These are phyloP conservation scores for Xanthorhoe spadicearia DNA, from an alignment of 2,888 invertebrate species.

Conservation along the genomic window DNA sequence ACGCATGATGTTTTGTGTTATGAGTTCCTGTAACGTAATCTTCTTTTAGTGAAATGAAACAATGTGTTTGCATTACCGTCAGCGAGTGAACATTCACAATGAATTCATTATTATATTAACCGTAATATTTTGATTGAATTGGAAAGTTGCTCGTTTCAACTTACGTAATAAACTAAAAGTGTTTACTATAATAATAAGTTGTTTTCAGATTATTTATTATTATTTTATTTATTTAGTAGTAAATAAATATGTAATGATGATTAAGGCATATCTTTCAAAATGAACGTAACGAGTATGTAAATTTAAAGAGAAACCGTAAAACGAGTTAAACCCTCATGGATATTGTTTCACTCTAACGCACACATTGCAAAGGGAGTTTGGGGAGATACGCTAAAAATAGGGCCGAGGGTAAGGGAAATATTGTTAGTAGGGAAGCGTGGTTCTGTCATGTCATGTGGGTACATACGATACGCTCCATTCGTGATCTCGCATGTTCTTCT, in stretches of 20 bases:
- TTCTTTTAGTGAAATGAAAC: neutral
- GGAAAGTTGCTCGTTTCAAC: slow-evolving; percentile 3
- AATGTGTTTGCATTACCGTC: neutral
- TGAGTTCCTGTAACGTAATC: neutral
- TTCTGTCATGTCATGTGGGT: slow-evolving; percentile 48
- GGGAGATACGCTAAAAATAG: slow-evolving; percentile 14
- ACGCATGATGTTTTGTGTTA: neutral
- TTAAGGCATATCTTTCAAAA: too few species aligned
- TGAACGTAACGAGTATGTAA: neutral
- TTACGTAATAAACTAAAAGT: slow-evolving; percentile 5
- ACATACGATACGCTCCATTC: slow-evolving; percentile 86
- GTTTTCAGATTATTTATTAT: neutral
- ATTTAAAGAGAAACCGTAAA: slow-evolving; percentile 10
- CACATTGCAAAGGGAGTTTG: slow-evolving; percentile 13
- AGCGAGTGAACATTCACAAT: neutral
- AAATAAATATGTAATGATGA: too few species aligned
- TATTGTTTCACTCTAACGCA: slow-evolving; percentile 24
- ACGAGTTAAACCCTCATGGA: neutral
- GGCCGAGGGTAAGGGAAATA: slow-evolving; percentile 12
- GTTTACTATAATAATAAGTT: neutral
- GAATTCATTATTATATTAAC: neutral
- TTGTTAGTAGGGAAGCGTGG: slow-evolving; percentile 58
- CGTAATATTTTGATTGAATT: neutral
- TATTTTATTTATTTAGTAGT: too few species aligned
- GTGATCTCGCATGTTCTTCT: slow-evolving; percentile 84